Base-by-base conservation (phyloP, 2,888 invertebrate genomes). In the Arctia plantaginis region DNA sequence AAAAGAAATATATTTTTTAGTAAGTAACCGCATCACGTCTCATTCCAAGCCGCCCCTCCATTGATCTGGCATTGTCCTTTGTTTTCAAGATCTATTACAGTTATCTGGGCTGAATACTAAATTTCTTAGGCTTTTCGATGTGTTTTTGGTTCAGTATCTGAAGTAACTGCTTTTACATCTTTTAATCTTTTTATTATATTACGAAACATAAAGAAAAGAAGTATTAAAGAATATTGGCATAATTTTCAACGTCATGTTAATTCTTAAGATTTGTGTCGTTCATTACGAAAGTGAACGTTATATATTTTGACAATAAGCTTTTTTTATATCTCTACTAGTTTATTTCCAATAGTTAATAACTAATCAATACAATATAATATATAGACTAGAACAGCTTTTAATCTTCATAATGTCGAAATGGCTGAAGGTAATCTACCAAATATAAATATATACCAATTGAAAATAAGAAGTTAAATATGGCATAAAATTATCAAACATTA, bases 11-110 rank as follows among this genome's bases (percentile, higher is more conserved):
- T 51, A 35, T 35, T 35, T n/a, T 69, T 68, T 4, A 27, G 67
- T 68, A 35, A 64, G 68, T 75, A 75, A 71, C 71, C 74, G 47
- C 69, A 75, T 75, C 74, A 75, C 74, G 74, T 75, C 62, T 74
- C 44, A 66, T 59, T 74, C 70, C 4, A 18, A 67, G 67, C 66
- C 74, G 47, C 71, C 67, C 66, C 44, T 35, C 59, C 71, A 74
- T 70, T 74, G 74, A 74, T 70, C 70, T 70, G 62, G 30, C 47
- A 47, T 59, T 67, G 71, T 67, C 74, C 51, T 71, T 71, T 74
- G 74, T 68, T 71, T 33, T 64, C 39, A 64, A 67, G 71, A 75
- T 75, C 74, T 75, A 75, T 71, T 75, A 71, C 71, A 68, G 55
- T 71, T 71, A 75, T 71, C 44, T 59, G 44, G 30, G 15, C 39